Base-by-base conservation (phyloP, 2,797 vertebrate species). In the Coregonus ussuriensis region DNA sequence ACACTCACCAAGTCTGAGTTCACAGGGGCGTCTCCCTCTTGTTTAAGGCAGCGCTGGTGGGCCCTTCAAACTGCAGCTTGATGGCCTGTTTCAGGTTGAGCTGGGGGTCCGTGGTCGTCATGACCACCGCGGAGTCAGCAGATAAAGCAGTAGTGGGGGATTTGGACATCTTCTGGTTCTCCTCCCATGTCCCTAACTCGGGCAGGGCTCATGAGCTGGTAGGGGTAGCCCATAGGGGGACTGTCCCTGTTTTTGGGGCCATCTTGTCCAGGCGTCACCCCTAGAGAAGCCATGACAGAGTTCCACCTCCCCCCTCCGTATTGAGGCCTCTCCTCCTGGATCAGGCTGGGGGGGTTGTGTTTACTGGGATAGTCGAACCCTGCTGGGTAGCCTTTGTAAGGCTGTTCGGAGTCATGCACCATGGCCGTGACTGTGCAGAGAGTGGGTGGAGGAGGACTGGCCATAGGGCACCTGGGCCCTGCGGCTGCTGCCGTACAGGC, bases 31-130 rank as follows among this genome's bases (percentile, higher is more conserved):
- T 96, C 82, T 96, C 95, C 83, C 94, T 92, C 86, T 95, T 95
- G 85, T 92, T 92, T 80, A 93, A 90, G 79, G 91, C 92, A 71
- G 93, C 91, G 21, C 94, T 94, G 75, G 94, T 96, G 63, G 95
- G 95, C 56, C 96, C 96, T 78, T 96, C 95, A 80, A 96, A 96
- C 83, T 95, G 95, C 71, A 96, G 88, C 84, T 96, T 95, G 81
- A 96, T 94, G 78, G 95, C 95, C 71, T 93, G 95, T 87, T 96
- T 96, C 15, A 95, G 91, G 85, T 95, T 94, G 29, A 96, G 91
- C 69, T 95, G 93, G 4, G 95, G 94, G 83, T 95, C 94, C 75
- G 91, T 91, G 11, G 91, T 93, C 56, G 92, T 92, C 75, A 95
- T 91, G 56, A 83, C 79, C 59, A 93, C 84, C 73, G 88, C 70